Evolutionary conservation across 2,888 invertebrate genomes (phyloP), one percentile per base, ranked within the genome.

Genomic region (Platerodrilus igneus): DNA sequence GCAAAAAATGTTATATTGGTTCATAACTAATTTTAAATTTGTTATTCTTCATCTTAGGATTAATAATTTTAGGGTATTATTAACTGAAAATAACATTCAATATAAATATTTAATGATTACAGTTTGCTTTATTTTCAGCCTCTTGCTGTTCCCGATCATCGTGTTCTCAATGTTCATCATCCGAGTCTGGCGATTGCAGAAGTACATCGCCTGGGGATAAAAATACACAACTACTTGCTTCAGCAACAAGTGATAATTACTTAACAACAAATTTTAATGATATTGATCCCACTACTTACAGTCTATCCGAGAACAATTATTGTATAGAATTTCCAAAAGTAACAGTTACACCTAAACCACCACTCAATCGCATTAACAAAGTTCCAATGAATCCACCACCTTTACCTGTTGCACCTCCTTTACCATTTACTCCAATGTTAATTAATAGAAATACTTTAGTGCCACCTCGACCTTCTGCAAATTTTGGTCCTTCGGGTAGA

Each of bases 141-240:
- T 83, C 85, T 0, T 79, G 78, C 25, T 84, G 84, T 60, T 86
- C 86, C 0, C 76, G 78, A 31, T 78, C 83, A 1, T 83, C 84
- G 8, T 79, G 78, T 55, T 83, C 84, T 0, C 75, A 81, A 42
- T 83, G 81, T 35, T 67, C 69, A 2, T 66, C 59, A 17, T 64
- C 67, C 26, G 66, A 65, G 20, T 67, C 66, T 36, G 69, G 66
- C 38, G 60, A 56, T 28, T 67, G 62, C 42, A 65, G 63, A 32
- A 67, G 61, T 34, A 68, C 63, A 26, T 25, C 14, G 7, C 22
- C 13, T 5, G 39, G 32, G 8, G 33, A 23, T 17, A 20, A 37
- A 20, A 16, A 14, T 5, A 35, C 35, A 20, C 28, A 17, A 13
- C 15, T 17, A 2, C 13, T 25, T 14, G 11, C 15, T 9, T 11